Evolutionary conservation across 2,888 invertebrate species (phyloP), one percentile per base, ranked within the genome.

Genomic region (Oligia strigilis): DNA sequence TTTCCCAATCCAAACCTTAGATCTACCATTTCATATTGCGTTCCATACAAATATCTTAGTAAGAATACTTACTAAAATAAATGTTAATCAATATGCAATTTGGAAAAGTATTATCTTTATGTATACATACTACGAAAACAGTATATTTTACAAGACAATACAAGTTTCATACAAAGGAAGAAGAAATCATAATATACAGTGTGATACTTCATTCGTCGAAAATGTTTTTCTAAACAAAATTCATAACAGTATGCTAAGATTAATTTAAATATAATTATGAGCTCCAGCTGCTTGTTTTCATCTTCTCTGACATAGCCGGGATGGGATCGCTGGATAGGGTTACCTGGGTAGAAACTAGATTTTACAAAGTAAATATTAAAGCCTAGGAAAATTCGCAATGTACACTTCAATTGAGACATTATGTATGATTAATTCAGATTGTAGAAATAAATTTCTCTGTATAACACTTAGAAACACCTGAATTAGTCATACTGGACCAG

Each of bases 201-300:
- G 76, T 81, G 60, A 78, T 75, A 86, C 77, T 80, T 81, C 81
- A 77, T 77, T 83, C 64, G 72, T 49, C 58, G 69, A 83, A 72
- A 73, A 62, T 43, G n/a, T 75, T 82, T 43, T 40, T 67, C 70
- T 71, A 71, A 69, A 83, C 70, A 78, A 73, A 66, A 40, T 75
- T 71, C 78, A 71, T 77, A 75, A 73, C 60, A 81, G 13, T 77
- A 77, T 73, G 46, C 75, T 78, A 81, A 80, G n/a, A 81, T 80
- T 78, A 72, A 67, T 81, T 88, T 75, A 78, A 75, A 77, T 77
- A 82, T 88, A 91, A 82, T 64, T 74, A 92, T 73, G 90, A 95
- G 96, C 97, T 94, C 96, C 96, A 97, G 96, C 96, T 97, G 97
- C 95, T 96, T 97, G 96, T 96, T 97, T 96, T 95, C 94, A 88